These are phyloP conservation scores for Caenorhabditis drosophilae DNA, from an alignment of 2,888 invertebrate genomes.

Conservation along the genomic window DNA sequence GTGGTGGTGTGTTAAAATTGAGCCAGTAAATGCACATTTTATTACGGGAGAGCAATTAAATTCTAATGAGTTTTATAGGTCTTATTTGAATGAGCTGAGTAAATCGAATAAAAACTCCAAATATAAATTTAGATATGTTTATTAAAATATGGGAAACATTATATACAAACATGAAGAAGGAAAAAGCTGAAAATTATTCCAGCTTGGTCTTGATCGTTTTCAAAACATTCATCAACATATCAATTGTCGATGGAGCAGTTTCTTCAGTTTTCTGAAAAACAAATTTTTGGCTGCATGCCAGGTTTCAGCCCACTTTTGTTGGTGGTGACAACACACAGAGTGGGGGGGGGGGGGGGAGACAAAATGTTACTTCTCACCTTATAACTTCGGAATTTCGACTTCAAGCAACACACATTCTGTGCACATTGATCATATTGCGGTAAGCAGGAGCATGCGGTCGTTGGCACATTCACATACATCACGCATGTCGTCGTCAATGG, in stretches of 20 bases:
- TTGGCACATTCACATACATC: constrained; percentile 43
- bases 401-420: constrained; percentile 56
- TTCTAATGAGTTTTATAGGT: no score
- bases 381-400: constrained; percentile 48
- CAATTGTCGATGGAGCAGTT: constrained; percentile 47
- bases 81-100: no score
- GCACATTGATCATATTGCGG: constrained; percentile 60
- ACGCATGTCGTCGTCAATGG: constrained; percentile 59
- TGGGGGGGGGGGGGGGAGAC: no score
- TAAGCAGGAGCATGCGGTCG: constrained; percentile 47
- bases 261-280: constrained; percentile 34
- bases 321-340: no score
- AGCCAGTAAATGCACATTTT: no score
- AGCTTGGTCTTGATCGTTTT: constrained; percentile 55
- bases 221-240: constrained; percentile 57
- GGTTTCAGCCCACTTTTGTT: no score
- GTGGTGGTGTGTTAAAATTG: no score
- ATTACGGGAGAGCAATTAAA: no score
- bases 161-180: not conserved
- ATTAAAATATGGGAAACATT: not conserved
- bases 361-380: constrained; percentile 35
- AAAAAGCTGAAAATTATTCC: constrained; percentile 13
- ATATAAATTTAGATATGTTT: not conserved
- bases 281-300: not conserved
- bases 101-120: no score